Percentiles rank a stretch among this genome's conserved stretches.
Evolutionary conservation across 2,113 vertebrate species (phyloP).

Genomic region (Gasterosteus nipponicus): DNA sequence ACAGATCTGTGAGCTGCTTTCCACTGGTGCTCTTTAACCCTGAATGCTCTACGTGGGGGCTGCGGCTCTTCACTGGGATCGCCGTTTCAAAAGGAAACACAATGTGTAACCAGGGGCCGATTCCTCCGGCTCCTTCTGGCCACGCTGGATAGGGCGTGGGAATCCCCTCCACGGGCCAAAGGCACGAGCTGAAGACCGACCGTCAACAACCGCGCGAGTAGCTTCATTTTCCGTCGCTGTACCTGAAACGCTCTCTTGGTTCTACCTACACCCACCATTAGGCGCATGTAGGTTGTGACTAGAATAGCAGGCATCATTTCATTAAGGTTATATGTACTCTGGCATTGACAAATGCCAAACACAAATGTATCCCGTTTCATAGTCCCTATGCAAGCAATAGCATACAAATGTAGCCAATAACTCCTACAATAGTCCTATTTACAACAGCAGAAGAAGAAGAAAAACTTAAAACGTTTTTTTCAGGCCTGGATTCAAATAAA

Average conservation of each 20-base stretch:
- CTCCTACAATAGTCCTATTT: not conserved
- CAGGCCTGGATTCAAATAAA: not conserved
- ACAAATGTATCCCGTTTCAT: not conserved
- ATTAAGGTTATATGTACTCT: not conserved
- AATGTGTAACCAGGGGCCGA: conserved; percentile 36
- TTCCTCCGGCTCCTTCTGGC: conserved; percentile 33
- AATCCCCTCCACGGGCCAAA: conserved; percentile 46
- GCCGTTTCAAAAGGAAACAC: conserved; percentile 55
- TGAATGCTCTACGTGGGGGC: conserved; percentile 50
- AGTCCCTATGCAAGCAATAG: not conserved
- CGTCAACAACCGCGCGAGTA: conserved; percentile 1
- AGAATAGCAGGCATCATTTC: not conserved
- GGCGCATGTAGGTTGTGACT: conserved; percentile 3
- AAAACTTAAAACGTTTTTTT: not conserved
- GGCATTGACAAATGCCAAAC: conserved; percentile 1
- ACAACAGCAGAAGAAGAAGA: not conserved
- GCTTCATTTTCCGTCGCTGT: not conserved
- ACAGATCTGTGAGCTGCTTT: conserved; percentile 70
- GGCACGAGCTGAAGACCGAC: not conserved
- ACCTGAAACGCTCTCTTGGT: not conserved
- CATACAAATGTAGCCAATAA: not conserved
- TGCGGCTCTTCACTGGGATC: conserved; percentile 55
- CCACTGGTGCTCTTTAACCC: conserved; percentile 65
- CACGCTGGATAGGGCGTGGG: conserved; percentile 49
- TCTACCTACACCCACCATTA: not conserved